These are phyloP conservation scores for Lasioglossum villosulum DNA, from an alignment of 2,888 invertebrate genomes.

Conservation along the genomic window DNA sequence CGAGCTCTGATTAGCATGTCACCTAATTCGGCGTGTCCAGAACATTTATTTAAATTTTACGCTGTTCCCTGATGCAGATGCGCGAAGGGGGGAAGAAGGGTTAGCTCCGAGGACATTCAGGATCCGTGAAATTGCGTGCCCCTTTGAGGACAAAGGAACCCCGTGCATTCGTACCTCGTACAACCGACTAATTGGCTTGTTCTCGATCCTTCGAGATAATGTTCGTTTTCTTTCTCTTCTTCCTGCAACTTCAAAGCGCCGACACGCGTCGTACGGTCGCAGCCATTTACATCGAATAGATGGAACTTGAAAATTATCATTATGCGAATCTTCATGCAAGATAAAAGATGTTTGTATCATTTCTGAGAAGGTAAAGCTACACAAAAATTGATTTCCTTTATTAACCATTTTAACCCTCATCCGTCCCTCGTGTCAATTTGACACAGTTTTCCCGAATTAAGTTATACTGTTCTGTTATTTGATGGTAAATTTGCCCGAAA, in stretches of 20 bases:
- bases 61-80: constrained; percentile 79
- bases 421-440: too few relatives aligned
- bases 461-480: too few relatives aligned
- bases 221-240: neutral
- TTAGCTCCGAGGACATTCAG: constrained; percentile 54
- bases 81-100: constrained; percentile 29
- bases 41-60: constrained; percentile 84
- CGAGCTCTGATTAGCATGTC: constrained; percentile 81
- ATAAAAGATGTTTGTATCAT: too few relatives aligned
- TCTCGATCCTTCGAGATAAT: constrained; percentile 14
- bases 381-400: too few relatives aligned
- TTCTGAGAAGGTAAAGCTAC: too few relatives aligned
- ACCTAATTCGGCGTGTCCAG: constrained; percentile 79
- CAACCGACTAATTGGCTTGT: constrained; percentile 66
- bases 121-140: constrained; percentile 78
- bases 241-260: neutral
- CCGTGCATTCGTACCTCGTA: constrained; percentile 59
- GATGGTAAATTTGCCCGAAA: too few relatives aligned
- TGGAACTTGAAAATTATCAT: neutral
- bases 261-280: neutral
- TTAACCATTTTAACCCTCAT: too few relatives aligned
- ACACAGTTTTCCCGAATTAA: too few relatives aligned
- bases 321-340: too few relatives aligned
- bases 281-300: neutral
- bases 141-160: constrained; percentile 64